Percentiles rank a stretch among this genome's conserved stretches.
Evolutionary conservation across 1,140 invertebrate species (phyloP).

Genomic region (Yoshiicerus persimilis): DNA sequence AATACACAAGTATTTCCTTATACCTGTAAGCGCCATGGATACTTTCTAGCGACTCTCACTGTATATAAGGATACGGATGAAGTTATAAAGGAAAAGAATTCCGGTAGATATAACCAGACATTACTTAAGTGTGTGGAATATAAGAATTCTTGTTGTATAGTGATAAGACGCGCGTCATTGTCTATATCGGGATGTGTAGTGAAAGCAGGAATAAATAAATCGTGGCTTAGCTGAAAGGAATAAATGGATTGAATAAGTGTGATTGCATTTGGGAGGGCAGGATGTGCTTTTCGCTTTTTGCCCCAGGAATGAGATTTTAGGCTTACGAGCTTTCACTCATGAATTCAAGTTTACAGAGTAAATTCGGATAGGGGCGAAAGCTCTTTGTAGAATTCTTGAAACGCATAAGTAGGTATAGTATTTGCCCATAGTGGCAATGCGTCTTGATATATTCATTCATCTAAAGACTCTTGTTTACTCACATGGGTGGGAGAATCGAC

Average conservation of each 20-base stretch:
- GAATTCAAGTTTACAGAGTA: not conserved
- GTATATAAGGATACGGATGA: too few species aligned
- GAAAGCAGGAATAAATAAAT: not conserved
- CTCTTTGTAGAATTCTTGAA: not conserved
- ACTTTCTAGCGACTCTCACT: too few species aligned
- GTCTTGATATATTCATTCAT: not conserved
- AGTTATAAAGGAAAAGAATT: too few species aligned
- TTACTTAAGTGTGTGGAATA: too few species aligned
- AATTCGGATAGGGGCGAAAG: not conserved
- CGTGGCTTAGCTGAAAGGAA: not conserved
- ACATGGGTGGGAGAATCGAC: not conserved
- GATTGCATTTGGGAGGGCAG: not conserved
- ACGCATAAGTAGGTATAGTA: not conserved
- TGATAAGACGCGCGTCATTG: too few species aligned
- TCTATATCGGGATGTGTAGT: not conserved
- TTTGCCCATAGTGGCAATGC: not conserved
- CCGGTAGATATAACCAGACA: too few species aligned
- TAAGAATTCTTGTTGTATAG: too few species aligned
- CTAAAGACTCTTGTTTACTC: not conserved
- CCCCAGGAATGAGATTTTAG: slow-evolving; percentile 15
- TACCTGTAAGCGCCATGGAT: too few species aligned
- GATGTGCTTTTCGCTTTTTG: slow-evolving; percentile 8
- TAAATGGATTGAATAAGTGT: slow-evolving; percentile 15
- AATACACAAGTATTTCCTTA: too few species aligned
- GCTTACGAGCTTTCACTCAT: not conserved